phyloP scores from a whole-genome alignment of 2,113 vertebrate genomes.

The Macquaria australasica region DNA sequence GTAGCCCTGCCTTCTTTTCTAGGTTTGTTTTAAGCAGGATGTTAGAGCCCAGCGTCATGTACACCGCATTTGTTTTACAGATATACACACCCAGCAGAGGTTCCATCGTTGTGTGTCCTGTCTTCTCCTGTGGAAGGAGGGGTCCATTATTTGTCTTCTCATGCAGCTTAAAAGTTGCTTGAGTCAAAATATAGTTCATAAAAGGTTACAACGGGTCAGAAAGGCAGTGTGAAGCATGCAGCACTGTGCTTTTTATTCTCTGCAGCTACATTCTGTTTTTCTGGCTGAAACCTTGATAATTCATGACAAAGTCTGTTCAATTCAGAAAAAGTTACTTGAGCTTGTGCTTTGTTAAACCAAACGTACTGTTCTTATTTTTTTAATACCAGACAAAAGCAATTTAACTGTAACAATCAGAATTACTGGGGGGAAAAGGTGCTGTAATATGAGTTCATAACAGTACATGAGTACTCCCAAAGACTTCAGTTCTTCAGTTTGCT shows the following conservation, averaged over 20 bases:
- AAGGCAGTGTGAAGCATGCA: not conserved
- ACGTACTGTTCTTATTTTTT: not conserved
- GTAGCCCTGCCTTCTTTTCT: conserved; percentile 22
- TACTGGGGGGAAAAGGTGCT: not conserved
- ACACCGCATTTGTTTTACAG: not conserved
- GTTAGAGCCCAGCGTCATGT: not conserved
- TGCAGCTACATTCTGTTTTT: not conserved
- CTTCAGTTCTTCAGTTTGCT: not conserved
- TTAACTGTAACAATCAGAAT: not conserved
- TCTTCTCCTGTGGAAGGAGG: conserved; percentile 1
- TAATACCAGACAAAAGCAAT: not conserved
- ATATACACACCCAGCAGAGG: conserved; percentile 36
- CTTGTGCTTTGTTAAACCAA: not conserved
- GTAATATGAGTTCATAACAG: not conserved
- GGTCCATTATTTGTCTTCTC: conserved; percentile 22
- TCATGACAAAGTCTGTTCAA: not conserved
- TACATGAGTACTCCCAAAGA: not conserved
- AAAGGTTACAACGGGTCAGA: not conserved
- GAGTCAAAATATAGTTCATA: not conserved
- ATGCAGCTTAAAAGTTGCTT: not conserved
- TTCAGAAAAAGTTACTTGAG: not conserved
- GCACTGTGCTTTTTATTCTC: not conserved
- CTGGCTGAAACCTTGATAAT: not conserved
- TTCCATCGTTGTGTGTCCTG: conserved; percentile 28
- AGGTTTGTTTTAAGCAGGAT: conserved; percentile 19